Evolutionary conservation across 2,888 invertebrate genomes (phyloP), one percentile per base, ranked within the genome.

Genomic region (Heliconius ismenius): DNA sequence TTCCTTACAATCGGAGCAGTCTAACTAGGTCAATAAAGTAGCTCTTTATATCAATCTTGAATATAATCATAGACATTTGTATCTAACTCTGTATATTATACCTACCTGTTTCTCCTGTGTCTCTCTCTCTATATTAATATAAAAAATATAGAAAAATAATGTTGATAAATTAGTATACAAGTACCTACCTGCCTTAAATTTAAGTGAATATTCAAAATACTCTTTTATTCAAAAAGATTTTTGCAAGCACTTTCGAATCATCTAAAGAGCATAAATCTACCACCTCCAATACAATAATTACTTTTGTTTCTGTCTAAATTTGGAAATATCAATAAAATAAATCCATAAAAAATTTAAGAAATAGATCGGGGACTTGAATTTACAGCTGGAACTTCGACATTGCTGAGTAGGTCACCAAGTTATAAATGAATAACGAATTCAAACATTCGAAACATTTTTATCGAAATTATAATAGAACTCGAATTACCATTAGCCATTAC

Each of bases 21-120:
- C 28, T 62, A 73, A 64, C 39, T 65, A 73, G 65, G 72, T 60
- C 76, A 67, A 73, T 73, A 60, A 65, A 76, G 72, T 67, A 28
- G 28, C 49, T 72, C 76, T 64, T 73, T 76, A 73, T 65, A 60
- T 43, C 65, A 21, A 60, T 73, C 58, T 18, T 54, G 24, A 24
- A 28, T 32, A 13, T 26, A 24, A 65, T 64, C 2, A 39, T n/a
- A 13, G 15, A 21, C 15, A 62, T 67, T 39, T 65, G 36, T 39
- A 39, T 39, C 39, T 4, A 36, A 39, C 36, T 39, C 11, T n/a
- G 13, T 24, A n/a, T 3, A 11, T 24, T n/a, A n/a, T 11, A 60
- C 21, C 3, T 9, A 54, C 6, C 9, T 54, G 21, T 54, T 58
- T n/a, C 1, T 58, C 10, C 9, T 3, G 0, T n/a, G 3, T 58